Base-by-base conservation (phyloP, 1,140 invertebrate species). In the Spodoptera litura region DNA sequence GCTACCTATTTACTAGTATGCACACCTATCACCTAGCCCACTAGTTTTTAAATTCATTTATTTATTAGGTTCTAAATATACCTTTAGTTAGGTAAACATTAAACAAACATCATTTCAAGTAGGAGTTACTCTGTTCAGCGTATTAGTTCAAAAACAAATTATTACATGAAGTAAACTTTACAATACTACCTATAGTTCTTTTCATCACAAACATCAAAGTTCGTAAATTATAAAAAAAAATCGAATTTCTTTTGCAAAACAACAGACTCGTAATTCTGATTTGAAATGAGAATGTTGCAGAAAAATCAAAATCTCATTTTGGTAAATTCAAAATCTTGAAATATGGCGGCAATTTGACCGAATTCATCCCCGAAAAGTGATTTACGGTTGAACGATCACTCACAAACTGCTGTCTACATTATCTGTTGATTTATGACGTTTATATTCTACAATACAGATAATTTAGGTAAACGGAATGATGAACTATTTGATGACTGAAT, bases 391-490 rank as follows among this genome's bases (percentile, higher is more conserved):
- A 62, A 27, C 56, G 59, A 75, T 61, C 35, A 62, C 56, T 56
- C 71, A 58, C 20, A 3, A 31, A 4, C 15, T 49, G 55, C 9
- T 51, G 20, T 55, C 52, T 79, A 78, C 64, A 81, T 79, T 81
- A 78, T 62, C 44, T 27, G 8, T 20, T 80, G 83, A 85, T 85
- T 85, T 85, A 85, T 85, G 64, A 56, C n/a, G 4, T 20, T 31
- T 62, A 64, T 38, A 44, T 15, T 64, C 59, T 62, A 49, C 61
- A 44, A 49, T 64, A 64, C 35, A 12, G 61, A 35, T 35, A 64
- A 64, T 64, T 64, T 44, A 49, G 38, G 38, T 44, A 44, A 44
- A 44, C 38, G 38, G 38, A 6, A 5, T 44, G 31, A 5, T 31
- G 31, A 44, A 44, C 38, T 44, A 44, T 44, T 44, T 44, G 38